Evolutionary conservation across 1,140 invertebrate species (phyloP).

Genomic region (Drosophila lowei): DNA sequence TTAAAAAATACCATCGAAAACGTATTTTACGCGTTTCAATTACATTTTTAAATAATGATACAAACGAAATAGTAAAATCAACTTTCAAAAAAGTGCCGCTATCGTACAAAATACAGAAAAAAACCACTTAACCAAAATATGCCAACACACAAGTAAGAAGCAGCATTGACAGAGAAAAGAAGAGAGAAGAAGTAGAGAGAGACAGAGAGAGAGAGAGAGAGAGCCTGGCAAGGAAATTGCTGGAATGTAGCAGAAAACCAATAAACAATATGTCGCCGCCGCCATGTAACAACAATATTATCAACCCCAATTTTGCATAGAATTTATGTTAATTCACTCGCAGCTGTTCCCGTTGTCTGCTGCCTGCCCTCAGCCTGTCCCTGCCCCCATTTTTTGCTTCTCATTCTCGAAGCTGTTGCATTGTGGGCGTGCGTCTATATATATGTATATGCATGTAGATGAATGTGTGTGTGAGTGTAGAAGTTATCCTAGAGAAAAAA

Average conservation of each 20-base stretch:
- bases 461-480: slow-evolving; percentile 21
- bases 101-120: slow-evolving; percentile 6
- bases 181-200: slow-evolving; percentile 20
- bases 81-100: slow-evolving; percentile 37
- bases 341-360: slow-evolving; percentile 42
- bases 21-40: slow-evolving; percentile 28
- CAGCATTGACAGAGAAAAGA: slow-evolving; percentile 25
- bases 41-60: slow-evolving; percentile 16
- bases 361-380: slow-evolving; percentile 37
- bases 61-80: slow-evolving; percentile 14
- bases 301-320: slow-evolving; percentile 51
- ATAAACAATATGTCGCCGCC: slow-evolving; percentile 54
- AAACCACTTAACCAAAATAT: slow-evolving; percentile 48
- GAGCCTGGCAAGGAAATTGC: slow-evolving; percentile 50
- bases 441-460: slow-evolving; percentile 5
- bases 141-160: slow-evolving; percentile 50
- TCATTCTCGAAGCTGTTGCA: slow-evolving; percentile 59
- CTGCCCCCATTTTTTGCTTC: slow-evolving; percentile 47
- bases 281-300: slow-evolving; percentile 47
- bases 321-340: slow-evolving; percentile 56
- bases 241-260: slow-evolving; percentile 65
- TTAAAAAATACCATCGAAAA: slow-evolving; percentile 10
- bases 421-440: slow-evolving; percentile 49
- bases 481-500: slow-evolving; percentile 63
- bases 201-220: slow-evolving; percentile 19